Conservation (phyloP, 2,888 invertebrate genomes). For the Eledona agricola region DNA sequence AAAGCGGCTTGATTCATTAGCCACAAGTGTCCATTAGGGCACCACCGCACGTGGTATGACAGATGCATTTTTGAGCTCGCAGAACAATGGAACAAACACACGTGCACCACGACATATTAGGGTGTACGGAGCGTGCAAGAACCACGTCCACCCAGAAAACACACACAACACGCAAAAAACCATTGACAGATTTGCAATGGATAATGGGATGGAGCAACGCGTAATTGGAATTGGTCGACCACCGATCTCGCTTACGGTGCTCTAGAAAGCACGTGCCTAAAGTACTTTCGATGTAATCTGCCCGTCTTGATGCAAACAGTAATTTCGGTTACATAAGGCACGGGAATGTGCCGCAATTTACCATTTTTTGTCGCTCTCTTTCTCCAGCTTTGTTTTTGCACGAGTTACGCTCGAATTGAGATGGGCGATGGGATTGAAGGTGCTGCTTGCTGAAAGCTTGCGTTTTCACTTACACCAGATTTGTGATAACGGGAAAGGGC, state of each 20-base stretch:
- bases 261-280: conserved; percentile 36
- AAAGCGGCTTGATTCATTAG: conserved; percentile 12
- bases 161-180: too few relatives aligned
- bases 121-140: conserved; percentile 18
- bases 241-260: conserved; percentile 31
- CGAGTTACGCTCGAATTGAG: conserved; percentile 12
- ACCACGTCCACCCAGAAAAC: conserved; percentile 11
- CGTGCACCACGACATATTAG: conserved; percentile 26
- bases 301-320: conserved; percentile 24
- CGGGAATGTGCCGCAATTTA: conserved; percentile 22
- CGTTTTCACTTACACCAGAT: conserved; percentile 9
- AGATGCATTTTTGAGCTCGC: conserved; percentile 25
- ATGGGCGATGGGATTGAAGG: background rate
- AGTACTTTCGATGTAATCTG: conserved; percentile 35
- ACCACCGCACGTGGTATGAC: conserved; percentile 27
- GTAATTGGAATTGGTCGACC: conserved; percentile 34
- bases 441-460: conserved; percentile 4
- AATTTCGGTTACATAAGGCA: conserved; percentile 31
- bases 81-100: conserved; percentile 29
- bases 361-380: conserved; percentile 8
- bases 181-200: conserved; percentile 30
- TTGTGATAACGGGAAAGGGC: too few relatives aligned
- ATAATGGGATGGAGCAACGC: conserved; percentile 31
- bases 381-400: conserved; percentile 3
- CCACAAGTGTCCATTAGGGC: conserved; percentile 22